Base-by-base conservation (phyloP, 1,140 invertebrate genomes). In the Drosophila bocki region DNA sequence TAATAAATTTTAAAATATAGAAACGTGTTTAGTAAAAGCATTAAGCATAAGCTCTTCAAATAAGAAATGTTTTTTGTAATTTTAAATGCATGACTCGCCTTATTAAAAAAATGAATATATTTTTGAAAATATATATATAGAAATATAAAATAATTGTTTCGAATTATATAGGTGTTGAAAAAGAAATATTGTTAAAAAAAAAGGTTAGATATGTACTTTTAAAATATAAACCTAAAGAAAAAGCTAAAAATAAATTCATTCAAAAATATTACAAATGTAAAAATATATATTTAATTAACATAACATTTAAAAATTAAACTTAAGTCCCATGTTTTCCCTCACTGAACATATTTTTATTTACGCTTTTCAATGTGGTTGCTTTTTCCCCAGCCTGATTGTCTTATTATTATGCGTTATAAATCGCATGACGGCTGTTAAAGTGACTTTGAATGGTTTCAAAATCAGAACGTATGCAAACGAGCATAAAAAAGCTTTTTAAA, bases 401-500 rank as follows among this genome's bases (percentile, higher is more conserved):
- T 81, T 81, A 78, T 78, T 81, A 78, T 83, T 82, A 82, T 82
- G 62, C 80, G 59, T 78, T 78, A 78, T 82, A 82, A 82, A 82
- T 86, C 79, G 82, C 63, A 63, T 69, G 82, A 86, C 63, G 84
- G 51, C 59, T 88, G 84, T 81, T 88, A 90, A 90, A 81, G 65
- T 78, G 85, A 81, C 85, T 88, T 90, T 84, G 80, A 90, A 78
- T 70, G 69, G 64, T 60, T 69, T 78, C 42, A 60, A 79, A 78
- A 86, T 82, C 82, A 65, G 59, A 64, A 83, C 80, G 68, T 84
- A 87, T 87, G 80, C 80, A 87, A 88, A 87, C 80, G 80, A 87
- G 80, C 84, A 87, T 87, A 88, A 87, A 87, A 88, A 84, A 78
- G 61, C 80, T 80, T 88, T 88, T 78, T 75, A 60, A 90, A 79